Conservation (phyloP, 1,140 invertebrate species). For the Hycleus cichorii region DNA sequence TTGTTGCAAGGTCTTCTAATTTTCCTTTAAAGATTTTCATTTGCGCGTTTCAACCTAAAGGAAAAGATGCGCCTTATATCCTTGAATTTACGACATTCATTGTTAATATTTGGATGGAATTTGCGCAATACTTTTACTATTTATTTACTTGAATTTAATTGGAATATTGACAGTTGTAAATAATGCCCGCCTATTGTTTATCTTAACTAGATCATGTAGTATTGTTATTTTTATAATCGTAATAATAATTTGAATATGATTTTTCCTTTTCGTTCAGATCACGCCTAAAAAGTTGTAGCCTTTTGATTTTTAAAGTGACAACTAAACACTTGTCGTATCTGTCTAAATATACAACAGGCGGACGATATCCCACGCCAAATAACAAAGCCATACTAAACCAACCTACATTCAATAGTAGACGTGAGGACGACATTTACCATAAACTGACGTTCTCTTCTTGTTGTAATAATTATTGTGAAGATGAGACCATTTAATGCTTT, state of each 20-base stretch:
- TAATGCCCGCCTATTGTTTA: conserved; percentile 1
- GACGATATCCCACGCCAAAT: conserved; percentile 11
- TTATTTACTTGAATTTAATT: too few species aligned
- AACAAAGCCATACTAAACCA: background rate
- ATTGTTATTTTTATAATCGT: background rate
- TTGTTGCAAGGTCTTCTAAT: too few species aligned
- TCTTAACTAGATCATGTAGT: conserved; percentile 4
- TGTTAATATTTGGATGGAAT: too few species aligned
- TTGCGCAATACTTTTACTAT: too few species aligned
- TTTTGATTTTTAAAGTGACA: conserved; percentile 9
- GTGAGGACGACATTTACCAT: conserved; percentile 16
- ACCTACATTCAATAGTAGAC: conserved; percentile 14
- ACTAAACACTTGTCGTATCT: conserved; percentile 12
- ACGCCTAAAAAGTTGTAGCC: conserved; percentile 7
- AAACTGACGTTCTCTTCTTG: conserved; percentile 9
- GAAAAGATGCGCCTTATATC: too few species aligned
- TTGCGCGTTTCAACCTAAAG: too few species aligned
- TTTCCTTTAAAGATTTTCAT: too few species aligned
- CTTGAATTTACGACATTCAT: too few species aligned
- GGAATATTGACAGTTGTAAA: conserved; percentile 6
- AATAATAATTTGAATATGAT: background rate
- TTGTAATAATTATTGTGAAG: conserved; percentile 8
- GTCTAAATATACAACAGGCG: background rate
- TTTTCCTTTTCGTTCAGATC: background rate
- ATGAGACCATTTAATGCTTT: conserved; percentile 13